Evolutionary conservation across 2,888 invertebrate genomes (phyloP), one percentile per base, ranked within the genome.

Genomic region (Aproaerema taeniolella): DNA sequence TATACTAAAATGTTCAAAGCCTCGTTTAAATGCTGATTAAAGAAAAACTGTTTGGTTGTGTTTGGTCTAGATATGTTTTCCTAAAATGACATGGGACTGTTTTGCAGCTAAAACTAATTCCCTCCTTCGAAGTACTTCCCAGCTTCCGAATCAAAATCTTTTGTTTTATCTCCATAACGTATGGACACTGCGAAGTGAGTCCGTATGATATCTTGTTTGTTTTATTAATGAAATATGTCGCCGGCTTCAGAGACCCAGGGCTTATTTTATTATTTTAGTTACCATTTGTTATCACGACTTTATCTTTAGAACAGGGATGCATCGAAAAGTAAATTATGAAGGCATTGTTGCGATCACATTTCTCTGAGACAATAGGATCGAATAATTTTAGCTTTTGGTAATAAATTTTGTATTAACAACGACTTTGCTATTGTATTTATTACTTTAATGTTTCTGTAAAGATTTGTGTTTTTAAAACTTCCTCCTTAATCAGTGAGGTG

Each of bases 161-260:
- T 86, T 73, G 79, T 83, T 83, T 86, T 85, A 85, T 85, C 85
- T 85, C 74, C 55, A 75, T 85, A 83, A 86, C 75, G 81, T 85
- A 86, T 86, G 85, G 82, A 81, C 80, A 81, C 82, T 79, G 82
- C 83, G 76, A 82, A 86, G 85, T 86, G 82, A 83, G 77, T 68
- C 70, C 75, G 74, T 80, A 81, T 81, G 80, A 83, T 78, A 77
- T 73, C 70, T 65, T 62, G 54, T 55, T 85, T 74, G 79, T 83
- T 85, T 86, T 85, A 81, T 85, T 86, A 86, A 85, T 86, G 82
- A 85, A 86, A 86, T 86, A 86, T 85, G 83, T 83, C 83, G 82
- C 81, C 80, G 67, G 71, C 67, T 63, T 60, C 65, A 69, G 70
- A 67, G 50, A 43, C 64, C 64, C 56, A 66, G 57, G 65, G 75